A percentile compares a stretch with the other conserved stretches of the same genome.
Evolutionary conservation across 2,797 vertebrate species (phyloP).

Genomic region (Antrozous pallidus): DNA sequence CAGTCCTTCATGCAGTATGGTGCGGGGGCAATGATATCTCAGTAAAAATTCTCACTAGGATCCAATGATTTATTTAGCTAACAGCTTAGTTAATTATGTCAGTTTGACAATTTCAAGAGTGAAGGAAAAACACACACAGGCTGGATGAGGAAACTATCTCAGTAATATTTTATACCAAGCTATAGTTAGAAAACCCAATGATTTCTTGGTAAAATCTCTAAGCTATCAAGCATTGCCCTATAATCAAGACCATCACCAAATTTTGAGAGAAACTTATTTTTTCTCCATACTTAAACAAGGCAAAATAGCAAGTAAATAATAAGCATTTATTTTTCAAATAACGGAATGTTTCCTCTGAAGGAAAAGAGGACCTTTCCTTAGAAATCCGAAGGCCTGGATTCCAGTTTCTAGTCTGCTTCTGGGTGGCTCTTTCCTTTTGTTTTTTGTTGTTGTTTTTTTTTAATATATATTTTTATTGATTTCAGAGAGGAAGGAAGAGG

Average conservation of each 20-base stretch:
- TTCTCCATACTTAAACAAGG: not conserved
- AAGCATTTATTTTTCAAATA: conserved; percentile 28
- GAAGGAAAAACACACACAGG: conserved; percentile 65
- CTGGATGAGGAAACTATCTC: conserved; percentile 22
- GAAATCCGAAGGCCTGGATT: not conserved
- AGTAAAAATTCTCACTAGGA: conserved; percentile 59
- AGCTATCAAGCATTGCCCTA: not conserved
- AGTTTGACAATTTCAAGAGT: conserved; percentile 70
- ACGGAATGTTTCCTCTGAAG: not conserved
- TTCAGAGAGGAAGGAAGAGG: too few relatives aligned
- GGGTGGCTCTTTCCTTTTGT: not conserved
- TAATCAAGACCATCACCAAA: not conserved
- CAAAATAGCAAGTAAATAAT: not conserved
- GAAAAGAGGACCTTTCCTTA: not conserved
- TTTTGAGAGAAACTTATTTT: not conserved
- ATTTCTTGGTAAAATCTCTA: conserved; percentile 43
- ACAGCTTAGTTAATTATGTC: conserved; percentile 76
- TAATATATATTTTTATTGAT: too few relatives aligned
- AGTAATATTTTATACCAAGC: conserved; percentile 9
- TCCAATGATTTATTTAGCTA: conserved; percentile 76
- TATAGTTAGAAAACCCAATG: not conserved
- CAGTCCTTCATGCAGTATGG: conserved; percentile 58
- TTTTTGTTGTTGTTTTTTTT: too few relatives aligned
- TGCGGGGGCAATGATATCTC: conserved; percentile 54
- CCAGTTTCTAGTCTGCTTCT: not conserved